Conservation (phyloP, 2,113 vertebrate species). For the Gavialis gangeticus region DNA sequence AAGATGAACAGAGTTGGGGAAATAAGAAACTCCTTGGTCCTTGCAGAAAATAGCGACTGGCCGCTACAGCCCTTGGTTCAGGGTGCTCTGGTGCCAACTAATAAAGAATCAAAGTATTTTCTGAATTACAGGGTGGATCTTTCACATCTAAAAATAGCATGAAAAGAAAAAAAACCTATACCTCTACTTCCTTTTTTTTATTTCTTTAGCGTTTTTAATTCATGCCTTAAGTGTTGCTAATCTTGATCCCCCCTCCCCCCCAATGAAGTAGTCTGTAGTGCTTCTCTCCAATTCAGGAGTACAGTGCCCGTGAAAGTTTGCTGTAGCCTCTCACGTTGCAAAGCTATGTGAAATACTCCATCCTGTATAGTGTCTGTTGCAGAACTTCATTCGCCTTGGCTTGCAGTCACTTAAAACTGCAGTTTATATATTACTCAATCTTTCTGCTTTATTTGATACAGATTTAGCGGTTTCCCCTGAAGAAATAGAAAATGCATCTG, state of each 20-base stretch:
- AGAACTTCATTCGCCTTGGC: background rate
- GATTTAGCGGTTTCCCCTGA: background rate
- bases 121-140: background rate
- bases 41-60: background rate
- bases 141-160: background rate
- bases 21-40: background rate
- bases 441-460: background rate
- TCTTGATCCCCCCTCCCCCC: background rate
- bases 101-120: too few relatives aligned
- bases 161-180: background rate
- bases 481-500: background rate
- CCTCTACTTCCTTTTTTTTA: background rate
- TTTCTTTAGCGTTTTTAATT: background rate
- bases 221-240: background rate
- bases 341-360: background rate
- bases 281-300: background rate
- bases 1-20: background rate
- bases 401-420: background rate
- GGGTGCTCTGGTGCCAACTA: background rate
- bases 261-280: background rate
- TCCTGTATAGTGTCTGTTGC: background rate
- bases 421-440: background rate
- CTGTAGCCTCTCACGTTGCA: background rate
- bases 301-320: conserved; percentile 41
- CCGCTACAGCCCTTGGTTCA: background rate